phyloP scores from a whole-genome alignment of 2,888 invertebrate genomes.

The Plagodis pulveraria region DNA sequence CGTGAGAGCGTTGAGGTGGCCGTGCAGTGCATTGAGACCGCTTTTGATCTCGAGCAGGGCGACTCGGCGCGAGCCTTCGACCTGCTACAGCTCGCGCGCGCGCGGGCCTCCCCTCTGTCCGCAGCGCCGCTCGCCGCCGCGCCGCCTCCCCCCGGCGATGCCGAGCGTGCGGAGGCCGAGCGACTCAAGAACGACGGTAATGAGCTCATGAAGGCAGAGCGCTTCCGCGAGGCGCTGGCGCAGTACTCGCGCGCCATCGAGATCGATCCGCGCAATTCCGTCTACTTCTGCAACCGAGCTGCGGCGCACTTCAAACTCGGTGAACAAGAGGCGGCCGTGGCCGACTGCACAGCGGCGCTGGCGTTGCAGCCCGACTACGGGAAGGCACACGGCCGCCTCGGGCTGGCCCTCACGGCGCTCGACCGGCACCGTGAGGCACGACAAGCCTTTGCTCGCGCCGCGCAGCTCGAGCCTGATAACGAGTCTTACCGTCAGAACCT shows the following conservation, averaged over 20 bases:
- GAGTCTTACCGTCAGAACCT: slow-evolving; percentile 95
- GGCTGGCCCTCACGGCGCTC: slow-evolving; percentile 93
- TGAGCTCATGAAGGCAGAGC: slow-evolving; percentile 93
- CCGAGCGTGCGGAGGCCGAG: slow-evolving; percentile 89
- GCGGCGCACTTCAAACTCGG: slow-evolving; percentile 97
- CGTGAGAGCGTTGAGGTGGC: slow-evolving; percentile 96
- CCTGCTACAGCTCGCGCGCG: slow-evolving; percentile 62
- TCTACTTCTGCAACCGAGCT: slow-evolving; percentile 98
- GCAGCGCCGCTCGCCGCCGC: slow-evolving; percentile 40
- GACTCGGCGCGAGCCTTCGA: slow-evolving; percentile 69
- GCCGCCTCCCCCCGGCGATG: slow-evolving; percentile 36
- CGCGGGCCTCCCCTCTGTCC: slow-evolving; percentile 45
- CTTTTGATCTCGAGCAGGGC: slow-evolving; percentile 89
- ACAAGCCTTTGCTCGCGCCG: slow-evolving; percentile 93
- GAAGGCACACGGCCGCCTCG: slow-evolving; percentile 97
- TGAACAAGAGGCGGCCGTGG: slow-evolving; percentile 92
- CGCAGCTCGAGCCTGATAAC: slow-evolving; percentile 96
- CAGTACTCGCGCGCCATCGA: slow-evolving; percentile 96
- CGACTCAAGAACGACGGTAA: slow-evolving; percentile 94
- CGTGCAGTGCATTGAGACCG: slow-evolving; percentile 96
- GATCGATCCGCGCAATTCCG: slow-evolving; percentile 94
- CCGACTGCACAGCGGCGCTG: slow-evolving; percentile 96
- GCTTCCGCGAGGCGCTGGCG: slow-evolving; percentile 91
- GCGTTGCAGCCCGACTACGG: slow-evolving; percentile 95
- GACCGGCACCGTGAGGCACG: slow-evolving; percentile 93